Evolutionary conservation across 2,888 invertebrate species (phyloP).

Genomic region (Melieria omissa): DNA sequence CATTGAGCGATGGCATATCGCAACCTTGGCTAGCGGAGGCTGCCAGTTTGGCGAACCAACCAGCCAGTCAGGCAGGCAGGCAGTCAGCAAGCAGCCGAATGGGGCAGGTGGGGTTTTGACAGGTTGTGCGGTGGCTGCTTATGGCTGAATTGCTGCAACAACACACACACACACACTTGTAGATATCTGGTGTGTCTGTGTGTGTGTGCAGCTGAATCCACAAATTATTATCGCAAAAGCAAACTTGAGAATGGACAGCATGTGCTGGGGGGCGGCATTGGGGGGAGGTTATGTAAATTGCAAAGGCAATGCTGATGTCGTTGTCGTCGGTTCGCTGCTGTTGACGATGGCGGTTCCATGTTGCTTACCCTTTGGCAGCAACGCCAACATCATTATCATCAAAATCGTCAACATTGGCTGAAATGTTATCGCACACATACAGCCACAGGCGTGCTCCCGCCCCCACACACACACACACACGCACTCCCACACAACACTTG

Average conservation of each 20-base stretch:
- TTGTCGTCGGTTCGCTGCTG: too few species aligned
- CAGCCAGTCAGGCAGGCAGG: background rate
- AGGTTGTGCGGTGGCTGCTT: too few species aligned
- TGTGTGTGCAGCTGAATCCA: conserved; percentile 39
- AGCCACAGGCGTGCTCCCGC: conserved; percentile 6
- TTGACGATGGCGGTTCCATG: too few species aligned
- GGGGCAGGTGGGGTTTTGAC: background rate
- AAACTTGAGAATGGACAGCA: conserved; percentile 14
- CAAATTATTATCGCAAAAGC: conserved; percentile 39
- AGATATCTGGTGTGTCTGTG: background rate
- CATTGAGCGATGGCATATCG: conserved; percentile 22
- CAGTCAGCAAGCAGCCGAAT: background rate
- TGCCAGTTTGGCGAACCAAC: background rate
- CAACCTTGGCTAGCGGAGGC: conserved; percentile 8
- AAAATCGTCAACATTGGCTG: conserved; percentile 7
- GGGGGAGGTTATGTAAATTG: too few species aligned
- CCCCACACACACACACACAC: conserved; percentile 13
- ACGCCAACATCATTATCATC: too few species aligned
- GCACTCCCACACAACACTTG: background rate
- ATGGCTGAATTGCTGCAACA: conserved; percentile 8
- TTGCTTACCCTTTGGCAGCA: too few species aligned
- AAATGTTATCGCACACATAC: conserved; percentile 27
- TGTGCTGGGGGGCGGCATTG: too few species aligned
- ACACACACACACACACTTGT: background rate
- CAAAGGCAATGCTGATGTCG: too few species aligned